Evolutionary conservation across 2,888 invertebrate genomes (phyloP).

Genomic region (Stegana nigrithorax): DNA sequence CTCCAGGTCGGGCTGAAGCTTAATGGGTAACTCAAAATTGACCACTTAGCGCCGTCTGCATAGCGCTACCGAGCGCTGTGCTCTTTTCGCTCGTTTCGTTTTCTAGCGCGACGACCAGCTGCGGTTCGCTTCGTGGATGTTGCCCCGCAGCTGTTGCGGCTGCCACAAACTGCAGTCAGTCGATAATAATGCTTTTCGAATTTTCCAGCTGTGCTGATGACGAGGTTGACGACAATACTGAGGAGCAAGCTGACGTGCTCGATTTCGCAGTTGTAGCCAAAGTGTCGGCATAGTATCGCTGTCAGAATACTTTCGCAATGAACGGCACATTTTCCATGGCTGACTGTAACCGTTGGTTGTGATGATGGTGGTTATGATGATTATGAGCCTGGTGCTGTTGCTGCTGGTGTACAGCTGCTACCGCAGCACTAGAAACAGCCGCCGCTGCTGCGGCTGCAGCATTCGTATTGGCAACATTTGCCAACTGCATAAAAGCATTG

Average conservation of each 20-base stretch:
- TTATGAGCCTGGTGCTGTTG: conserved; percentile 34
- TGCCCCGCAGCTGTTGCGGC: conserved; percentile 50
- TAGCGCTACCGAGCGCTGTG: conserved; percentile 58
- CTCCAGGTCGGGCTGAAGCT: too few relatives aligned
- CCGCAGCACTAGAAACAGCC: conserved; percentile 22
- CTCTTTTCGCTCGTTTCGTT: too few relatives aligned
- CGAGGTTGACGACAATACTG: too few relatives aligned
- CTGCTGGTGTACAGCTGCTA: conserved; percentile 28
- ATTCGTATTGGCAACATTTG: background rate
- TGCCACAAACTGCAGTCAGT: conserved; percentile 65
- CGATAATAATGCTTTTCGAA: conserved; percentile 62
- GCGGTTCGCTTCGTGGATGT: background rate
- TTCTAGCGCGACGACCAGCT: conserved; percentile 32
- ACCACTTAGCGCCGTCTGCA: conserved; percentile 57
- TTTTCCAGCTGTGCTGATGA: conserved; percentile 20
- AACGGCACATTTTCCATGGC: conserved; percentile 66
- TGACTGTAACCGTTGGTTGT: conserved; percentile 43
- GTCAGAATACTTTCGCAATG: conserved; percentile 70
- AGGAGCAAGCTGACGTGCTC: background rate
- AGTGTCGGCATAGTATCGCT: conserved; percentile 67
- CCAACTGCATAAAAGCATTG: background rate
- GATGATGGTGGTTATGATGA: conserved; percentile 37
- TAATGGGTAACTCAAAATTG: conserved; percentile 37
- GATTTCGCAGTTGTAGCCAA: conserved; percentile 42
- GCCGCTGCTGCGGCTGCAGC: conserved; percentile 26